These are phyloP conservation scores for Kradibia gibbosae DNA, from an alignment of 1,140 invertebrate genomes.

Conservation along the genomic window DNA sequence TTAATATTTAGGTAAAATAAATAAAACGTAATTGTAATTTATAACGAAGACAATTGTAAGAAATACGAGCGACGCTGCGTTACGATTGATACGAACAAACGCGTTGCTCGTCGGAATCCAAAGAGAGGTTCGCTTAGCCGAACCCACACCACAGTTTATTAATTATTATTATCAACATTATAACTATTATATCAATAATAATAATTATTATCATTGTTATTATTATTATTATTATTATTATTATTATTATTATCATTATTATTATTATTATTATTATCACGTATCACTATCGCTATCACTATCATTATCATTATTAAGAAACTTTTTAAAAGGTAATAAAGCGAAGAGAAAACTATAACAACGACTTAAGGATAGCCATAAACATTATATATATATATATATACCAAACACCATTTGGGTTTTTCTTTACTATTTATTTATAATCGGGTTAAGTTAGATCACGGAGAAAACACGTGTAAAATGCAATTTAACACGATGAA, in stretches of 20 bases:
- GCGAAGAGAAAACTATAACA: conserved; percentile 15
- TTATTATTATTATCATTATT: too few relatives aligned
- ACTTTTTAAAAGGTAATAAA: conserved; percentile 7
- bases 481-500: conserved; percentile 2
- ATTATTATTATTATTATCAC: too few relatives aligned
- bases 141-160: conserved; percentile 31
- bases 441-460: not conserved
- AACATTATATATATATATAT: conserved; percentile 3
- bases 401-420: conserved; percentile 17
- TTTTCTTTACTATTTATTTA: conserved; percentile 41
- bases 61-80: conserved; percentile 23
- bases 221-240: too few relatives aligned
- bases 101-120: conserved; percentile 46
- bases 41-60: not conserved
- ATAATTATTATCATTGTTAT: too few relatives aligned
- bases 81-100: conserved; percentile 27
- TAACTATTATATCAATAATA: too few relatives aligned
- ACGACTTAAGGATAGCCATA: conserved; percentile 51
- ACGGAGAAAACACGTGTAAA: not conserved
- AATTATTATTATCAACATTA: conserved; percentile 38
- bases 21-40: conserved; percentile 27
- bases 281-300: too few relatives aligned
- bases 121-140: conserved; percentile 41
- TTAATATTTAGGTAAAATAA: conserved; percentile 43
- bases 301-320: too few relatives aligned